Evolutionary conservation across 2,113 vertebrate genomes (phyloP), one percentile per base, ranked within the genome.

Genomic region (Noturus placidus): DNA sequence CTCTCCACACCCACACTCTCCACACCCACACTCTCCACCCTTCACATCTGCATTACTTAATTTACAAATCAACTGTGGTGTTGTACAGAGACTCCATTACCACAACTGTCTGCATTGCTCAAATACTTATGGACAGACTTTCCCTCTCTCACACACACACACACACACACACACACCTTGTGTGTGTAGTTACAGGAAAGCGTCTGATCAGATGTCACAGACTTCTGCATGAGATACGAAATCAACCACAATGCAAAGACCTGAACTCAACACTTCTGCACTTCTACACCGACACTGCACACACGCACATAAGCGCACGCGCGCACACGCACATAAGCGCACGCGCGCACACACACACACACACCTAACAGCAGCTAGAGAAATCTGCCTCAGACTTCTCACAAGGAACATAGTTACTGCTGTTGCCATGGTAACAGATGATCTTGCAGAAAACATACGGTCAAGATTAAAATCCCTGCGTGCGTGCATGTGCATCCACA

Each of bases 351-450:
- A 11, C 65, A 14, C 65, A 14, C 13, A 33, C 15, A 59, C 84
- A 77, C 33, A 65, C 1, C 27, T 86, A 81, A 82, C 30, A 77
- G 33, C 77, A 79, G 25, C 19, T 27, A 25, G 35, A 70, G 67
- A 89, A 82, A n/a, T 74, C 67, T 38, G 35, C 63, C 42, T 67
- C 52, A 5, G 35, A 38, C 38, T 30, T 46, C 72, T 54, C 59
- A 72, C 59, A 88, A 38, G 72, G 54, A 81, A 42, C 33, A 8
- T 9, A 87, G 79, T 86, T 54, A 83, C 33, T 14, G 30, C 42
- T n/a, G n/a, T 86, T 80, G 84, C 63, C 46, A 90, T 90, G 57
- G 87, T 33, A 59, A 88, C 80, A 50, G 52, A 57, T 22, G 50
- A 67, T 69, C 56, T 59, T 5, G 38, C 20, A 35, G 5, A 33